A percentile compares a stretch with the other conserved stretches of the same genome.
Evolutionary conservation across 2,113 vertebrate species (phyloP).

Genomic region (Protomyctophum bolini): DNA sequence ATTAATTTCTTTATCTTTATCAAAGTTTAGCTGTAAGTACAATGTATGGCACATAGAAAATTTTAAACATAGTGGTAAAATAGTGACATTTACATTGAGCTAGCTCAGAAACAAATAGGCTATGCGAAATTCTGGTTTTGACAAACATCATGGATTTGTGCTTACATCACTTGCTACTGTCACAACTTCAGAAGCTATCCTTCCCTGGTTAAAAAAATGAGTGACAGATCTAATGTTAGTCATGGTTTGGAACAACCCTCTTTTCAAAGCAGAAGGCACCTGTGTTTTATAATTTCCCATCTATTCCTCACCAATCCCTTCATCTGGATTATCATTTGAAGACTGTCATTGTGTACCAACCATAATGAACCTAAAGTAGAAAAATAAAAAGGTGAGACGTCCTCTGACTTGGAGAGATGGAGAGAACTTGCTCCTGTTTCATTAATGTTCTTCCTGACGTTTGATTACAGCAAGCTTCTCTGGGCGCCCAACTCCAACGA

Average conservation of each 20-base stretch:
- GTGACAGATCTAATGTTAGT: slow-evolving; percentile 7
- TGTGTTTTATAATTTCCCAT: slow-evolving; percentile 22
- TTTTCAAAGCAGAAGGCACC: slow-evolving; percentile 59
- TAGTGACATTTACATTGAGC: slow-evolving; percentile 8
- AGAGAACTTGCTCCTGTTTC: slow-evolving; percentile 8
- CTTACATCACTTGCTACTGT: slow-evolving; percentile 42
- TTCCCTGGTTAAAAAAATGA: neutral
- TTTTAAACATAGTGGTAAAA: slow-evolving; percentile 37
- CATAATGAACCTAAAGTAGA: slow-evolving; percentile 44
- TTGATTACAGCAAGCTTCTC: slow-evolving; percentile 35
- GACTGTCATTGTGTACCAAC: slow-evolving; percentile 15
- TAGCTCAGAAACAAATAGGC: slow-evolving; percentile 6
- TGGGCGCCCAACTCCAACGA: neutral
- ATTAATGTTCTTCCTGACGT: slow-evolving; percentile 28
- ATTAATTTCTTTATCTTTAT: slow-evolving; percentile 1
- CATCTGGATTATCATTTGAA: neutral
- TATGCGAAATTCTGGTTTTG: neutral
- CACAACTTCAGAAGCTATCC: neutral
- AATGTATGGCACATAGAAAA: slow-evolving; percentile 37
- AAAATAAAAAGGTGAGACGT: slow-evolving; percentile 56
- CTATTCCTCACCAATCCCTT: neutral
- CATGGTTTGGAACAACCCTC: slow-evolving; percentile 11
- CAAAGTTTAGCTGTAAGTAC: slow-evolving; percentile 13
- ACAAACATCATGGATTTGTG: slow-evolving; percentile 35
- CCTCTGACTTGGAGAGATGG: slow-evolving; percentile 31